Conservation (phyloP, 2,797 vertebrate species). For the Liasis olivaceus region DNA sequence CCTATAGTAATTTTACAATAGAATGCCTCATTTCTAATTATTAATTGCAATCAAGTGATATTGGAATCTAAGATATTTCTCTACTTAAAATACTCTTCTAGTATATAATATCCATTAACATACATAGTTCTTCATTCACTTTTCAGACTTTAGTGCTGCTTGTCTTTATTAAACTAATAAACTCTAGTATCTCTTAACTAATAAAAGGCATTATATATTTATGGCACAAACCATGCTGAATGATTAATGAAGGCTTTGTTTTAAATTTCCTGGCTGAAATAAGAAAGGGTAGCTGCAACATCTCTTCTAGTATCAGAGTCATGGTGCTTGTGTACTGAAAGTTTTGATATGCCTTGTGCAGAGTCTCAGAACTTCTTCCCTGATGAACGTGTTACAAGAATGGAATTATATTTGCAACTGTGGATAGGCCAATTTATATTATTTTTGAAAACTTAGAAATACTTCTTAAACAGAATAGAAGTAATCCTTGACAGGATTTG, state of each 20-base stretch:
- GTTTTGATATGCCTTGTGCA: constrained; percentile 44
- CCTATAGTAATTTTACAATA: fast-evolving
- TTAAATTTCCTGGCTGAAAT: constrained; percentile 56
- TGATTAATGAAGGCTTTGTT: constrained; percentile 68
- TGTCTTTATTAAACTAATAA: constrained; percentile 38
- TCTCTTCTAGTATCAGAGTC: constrained; percentile 1
- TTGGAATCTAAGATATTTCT: background rate
- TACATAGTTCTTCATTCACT: background rate
- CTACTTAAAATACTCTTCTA: background rate
- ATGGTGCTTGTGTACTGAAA: constrained; percentile 2
- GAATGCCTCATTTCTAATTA: background rate
- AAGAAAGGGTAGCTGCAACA: constrained; percentile 18
- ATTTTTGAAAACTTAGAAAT: constrained; percentile 45
- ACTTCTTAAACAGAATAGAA: constrained; percentile 48
- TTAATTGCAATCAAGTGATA: background rate
- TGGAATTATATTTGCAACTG: constrained; percentile 30
- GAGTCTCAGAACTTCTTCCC: constrained; percentile 27
- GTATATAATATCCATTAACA: background rate
- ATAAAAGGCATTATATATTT: constrained; percentile 51
- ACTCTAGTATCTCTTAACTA: constrained; percentile 30
- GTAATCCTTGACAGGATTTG: constrained; percentile 20
- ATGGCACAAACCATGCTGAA: constrained; percentile 58
- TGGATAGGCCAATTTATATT: constrained; percentile 28
- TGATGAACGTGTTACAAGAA: constrained; percentile 28
- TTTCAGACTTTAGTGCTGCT: background rate